Percentiles rank a stretch among this genome's conserved stretches.
These are phyloP conservation scores for Aleiodes alternator DNA, from an alignment of 2,888 invertebrate species.

Conservation along the genomic window DNA sequence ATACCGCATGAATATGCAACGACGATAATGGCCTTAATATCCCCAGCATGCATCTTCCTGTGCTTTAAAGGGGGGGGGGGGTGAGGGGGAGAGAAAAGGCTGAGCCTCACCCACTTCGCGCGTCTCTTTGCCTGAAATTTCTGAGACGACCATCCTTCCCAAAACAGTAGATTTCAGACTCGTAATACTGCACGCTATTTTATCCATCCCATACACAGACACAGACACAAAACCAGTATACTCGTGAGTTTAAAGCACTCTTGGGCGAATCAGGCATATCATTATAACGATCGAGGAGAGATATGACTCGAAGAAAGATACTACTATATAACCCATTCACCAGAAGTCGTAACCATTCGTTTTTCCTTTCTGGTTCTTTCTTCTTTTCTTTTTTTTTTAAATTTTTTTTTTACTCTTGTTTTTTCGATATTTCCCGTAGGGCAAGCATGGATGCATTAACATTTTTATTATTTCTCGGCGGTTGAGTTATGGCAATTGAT, in stretches of 20 bases:
- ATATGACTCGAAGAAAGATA: conserved; percentile 24
- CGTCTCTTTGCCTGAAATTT: conserved; percentile 67
- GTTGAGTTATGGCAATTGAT: conserved; percentile 5
- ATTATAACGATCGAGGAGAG: conserved; percentile 45
- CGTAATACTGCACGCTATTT: conserved; percentile 44
- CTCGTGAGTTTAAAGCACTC: conserved; percentile 4
- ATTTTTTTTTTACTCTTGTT: neutral
- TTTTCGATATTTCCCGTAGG: conserved; percentile 4
- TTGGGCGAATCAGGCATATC: conserved; percentile 42
- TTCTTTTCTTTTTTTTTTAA: too few species aligned
- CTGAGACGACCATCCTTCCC: conserved; percentile 67
- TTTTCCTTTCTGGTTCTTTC: neutral
- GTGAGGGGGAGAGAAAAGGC: conserved; percentile 57
- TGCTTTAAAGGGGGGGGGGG: conserved; percentile 67
- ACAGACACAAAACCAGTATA: neutral
- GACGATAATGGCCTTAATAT: conserved; percentile 76
- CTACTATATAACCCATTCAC: conserved; percentile 32
- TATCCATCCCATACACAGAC: neutral
- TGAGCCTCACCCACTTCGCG: conserved; percentile 65
- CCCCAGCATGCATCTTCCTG: conserved; percentile 74
- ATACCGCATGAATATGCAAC: conserved; percentile 76
- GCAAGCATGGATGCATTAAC: conserved; percentile 1
- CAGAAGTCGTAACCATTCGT: conserved; percentile 24
- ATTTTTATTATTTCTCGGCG: conserved; percentile 20
- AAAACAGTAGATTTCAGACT: conserved; percentile 55